Evolutionary conservation across 2,113 vertebrate genomes (phyloP), one percentile per base, ranked within the genome.

Genomic region (Varanus salvator): DNA sequence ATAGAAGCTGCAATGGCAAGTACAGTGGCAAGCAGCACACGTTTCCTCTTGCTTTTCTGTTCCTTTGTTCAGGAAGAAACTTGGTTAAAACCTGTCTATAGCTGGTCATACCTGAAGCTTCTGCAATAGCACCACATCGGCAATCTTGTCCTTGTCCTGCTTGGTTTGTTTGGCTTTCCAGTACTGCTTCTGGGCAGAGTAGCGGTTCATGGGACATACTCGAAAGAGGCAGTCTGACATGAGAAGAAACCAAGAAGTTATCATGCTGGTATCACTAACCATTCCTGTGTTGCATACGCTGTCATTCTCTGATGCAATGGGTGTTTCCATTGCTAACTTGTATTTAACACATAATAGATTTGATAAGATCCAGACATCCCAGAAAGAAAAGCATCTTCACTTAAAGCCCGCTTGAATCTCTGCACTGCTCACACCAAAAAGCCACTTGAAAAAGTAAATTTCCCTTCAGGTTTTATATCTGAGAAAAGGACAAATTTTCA

Each of bases 141-240:
- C 98, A 0, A 99, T 99, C 97, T 99, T 99, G 95, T 99, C 99
- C 94, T 99, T 99, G 96, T 99, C 99, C 85, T 99, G 98, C 95
- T 99, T 99, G 92, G 98, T 98, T 89, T 99, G 99, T 81, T 99
- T 99, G 92, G 99, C 98, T 94, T 99, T 99, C 99, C 99, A 99
- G 97, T 98, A 99, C 95, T 99, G 99, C 93, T 99, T 99, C 97
- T 99, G 99, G 8, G 99, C 99, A 0, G 99, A 99, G 96, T 99
- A 99, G 19, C 99, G 98, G 94, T 98, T 99, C 99, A 99, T 99
- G 69, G 99, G 99, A 88, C 98, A 99, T 3, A 99, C 99, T 91
- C 98, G 99, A 92, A 99, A 99, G 84, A 99, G 98, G 93, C 99
- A 99, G 80, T 99, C 99, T 99, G 96, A 2, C 60, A 38, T 48